Evolutionary conservation across 2,113 vertebrate genomes (phyloP).

Genomic region (Odobenus rosmarus): DNA sequence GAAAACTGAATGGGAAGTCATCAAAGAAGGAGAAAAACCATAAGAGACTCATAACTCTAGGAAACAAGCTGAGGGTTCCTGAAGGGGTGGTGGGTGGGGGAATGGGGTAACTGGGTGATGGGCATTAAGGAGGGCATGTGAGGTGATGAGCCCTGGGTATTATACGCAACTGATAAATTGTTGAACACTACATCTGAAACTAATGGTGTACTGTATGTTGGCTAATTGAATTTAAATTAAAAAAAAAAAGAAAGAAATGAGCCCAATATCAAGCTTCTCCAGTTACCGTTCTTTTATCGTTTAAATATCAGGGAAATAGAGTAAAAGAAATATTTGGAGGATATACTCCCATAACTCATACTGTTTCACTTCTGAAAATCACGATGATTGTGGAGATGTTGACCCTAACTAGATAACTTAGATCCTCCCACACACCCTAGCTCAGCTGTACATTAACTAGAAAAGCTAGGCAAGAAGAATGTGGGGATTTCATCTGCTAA

Average conservation of each 20-base stretch:
- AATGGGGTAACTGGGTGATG: neutral
- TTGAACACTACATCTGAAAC: neutral
- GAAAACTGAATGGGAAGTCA: neutral
- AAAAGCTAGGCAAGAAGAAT: neutral
- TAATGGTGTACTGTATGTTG: neutral
- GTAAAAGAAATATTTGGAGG: neutral
- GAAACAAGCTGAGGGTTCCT: too few relatives aligned
- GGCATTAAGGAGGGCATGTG: neutral
- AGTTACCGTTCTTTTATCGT: neutral
- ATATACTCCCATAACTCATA: neutral
- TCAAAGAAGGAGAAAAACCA: neutral
- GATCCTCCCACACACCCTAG: too few relatives aligned
- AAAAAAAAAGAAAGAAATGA: neutral
- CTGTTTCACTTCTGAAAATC: neutral
- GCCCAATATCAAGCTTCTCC: neutral
- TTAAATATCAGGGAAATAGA: neutral
- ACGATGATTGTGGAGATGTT: neutral
- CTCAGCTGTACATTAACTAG: neutral
- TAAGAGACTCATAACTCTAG: neutral
- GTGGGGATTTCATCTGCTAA: neutral
- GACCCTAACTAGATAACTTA: neutral
- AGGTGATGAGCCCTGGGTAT: neutral
- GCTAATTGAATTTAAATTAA: neutral
- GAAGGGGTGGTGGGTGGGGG: neutral
- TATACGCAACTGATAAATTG: neutral